Evolutionary conservation across 2,797 vertebrate species (phyloP).

Genomic region (Iguana delicatissima): DNA sequence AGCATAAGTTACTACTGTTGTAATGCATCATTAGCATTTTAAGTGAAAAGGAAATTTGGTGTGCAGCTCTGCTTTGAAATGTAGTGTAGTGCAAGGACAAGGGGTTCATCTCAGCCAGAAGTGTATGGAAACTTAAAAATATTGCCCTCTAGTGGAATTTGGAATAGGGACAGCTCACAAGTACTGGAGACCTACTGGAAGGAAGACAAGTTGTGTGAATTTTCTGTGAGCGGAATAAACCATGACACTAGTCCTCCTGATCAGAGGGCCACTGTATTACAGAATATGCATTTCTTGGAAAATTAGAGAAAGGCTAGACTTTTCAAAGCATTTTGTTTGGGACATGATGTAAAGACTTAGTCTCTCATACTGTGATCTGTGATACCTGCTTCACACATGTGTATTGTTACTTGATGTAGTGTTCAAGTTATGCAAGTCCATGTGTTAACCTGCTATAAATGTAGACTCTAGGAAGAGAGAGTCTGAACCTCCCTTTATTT

Average conservation of each 20-base stretch:
- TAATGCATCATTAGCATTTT: not conserved
- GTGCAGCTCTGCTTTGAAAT: not conserved
- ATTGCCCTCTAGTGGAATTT: slow-evolving; percentile 34
- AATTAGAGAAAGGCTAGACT: not conserved
- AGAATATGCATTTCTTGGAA: not conserved
- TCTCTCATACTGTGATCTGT: not conserved
- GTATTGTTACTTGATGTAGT: not conserved
- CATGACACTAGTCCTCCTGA: not conserved
- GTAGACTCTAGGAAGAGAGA: too few species aligned
- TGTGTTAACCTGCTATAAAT: not conserved
- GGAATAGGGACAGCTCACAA: not conserved
- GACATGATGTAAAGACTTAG: not conserved
- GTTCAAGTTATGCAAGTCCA: not conserved
- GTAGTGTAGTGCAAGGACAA: not conserved
- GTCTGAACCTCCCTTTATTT: not conserved
- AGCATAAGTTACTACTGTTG: not conserved
- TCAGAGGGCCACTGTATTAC: not conserved
- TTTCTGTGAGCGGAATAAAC: not conserved
- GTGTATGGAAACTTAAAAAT: not conserved
- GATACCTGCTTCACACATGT: not conserved
- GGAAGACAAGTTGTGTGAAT: not conserved
- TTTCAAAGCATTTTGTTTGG: not conserved
- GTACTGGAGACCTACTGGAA: not conserved
- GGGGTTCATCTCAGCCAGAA: not conserved
- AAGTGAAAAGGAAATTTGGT: not conserved